phyloP scores from a whole-genome alignment of 1,140 invertebrate species.

The Eumaeus atala region DNA sequence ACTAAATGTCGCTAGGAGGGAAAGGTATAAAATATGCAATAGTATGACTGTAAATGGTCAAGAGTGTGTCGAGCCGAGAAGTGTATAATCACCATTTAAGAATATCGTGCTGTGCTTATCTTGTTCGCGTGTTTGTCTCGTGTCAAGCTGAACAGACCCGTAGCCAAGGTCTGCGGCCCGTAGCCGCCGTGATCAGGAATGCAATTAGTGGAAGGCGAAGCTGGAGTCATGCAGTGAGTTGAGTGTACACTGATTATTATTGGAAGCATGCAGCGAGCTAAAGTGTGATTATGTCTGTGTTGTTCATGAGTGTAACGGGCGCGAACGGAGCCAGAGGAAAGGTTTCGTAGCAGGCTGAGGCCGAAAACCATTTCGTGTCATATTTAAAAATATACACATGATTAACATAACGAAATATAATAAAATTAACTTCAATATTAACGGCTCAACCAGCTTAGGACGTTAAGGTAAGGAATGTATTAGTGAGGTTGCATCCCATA shows the following conservation, averaged over 20 bases:
- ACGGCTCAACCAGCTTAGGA: constrained; percentile 42
- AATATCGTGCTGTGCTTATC: constrained; percentile 56
- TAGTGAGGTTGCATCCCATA: constrained; percentile 70
- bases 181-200: constrained; percentile 67
- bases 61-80: constrained; percentile 51
- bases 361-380: constrained; percentile 10
- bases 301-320: constrained; percentile 54
- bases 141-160: constrained; percentile 57
- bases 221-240: constrained; percentile 60
- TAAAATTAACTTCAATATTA: constrained; percentile 28
- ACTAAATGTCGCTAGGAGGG: constrained; percentile 64
- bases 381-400: neutral
- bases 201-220: constrained; percentile 60
- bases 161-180: constrained; percentile 38
- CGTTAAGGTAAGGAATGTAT: constrained; percentile 49
- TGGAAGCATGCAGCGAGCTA: constrained; percentile 60
- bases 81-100: constrained; percentile 35
- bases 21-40: constrained; percentile 73
- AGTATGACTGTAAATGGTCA: constrained; percentile 62
- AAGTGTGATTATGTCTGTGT: constrained; percentile 41
- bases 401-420: neutral
- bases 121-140: constrained; percentile 61
- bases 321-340: constrained; percentile 69
- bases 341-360: constrained; percentile 16
- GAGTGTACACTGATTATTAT: constrained; percentile 44